Percentiles rank a stretch among this genome's conserved stretches.
Conservation (phyloP, 2,797 vertebrate genomes). For the Oryzias dopingdopingensis region DNA sequence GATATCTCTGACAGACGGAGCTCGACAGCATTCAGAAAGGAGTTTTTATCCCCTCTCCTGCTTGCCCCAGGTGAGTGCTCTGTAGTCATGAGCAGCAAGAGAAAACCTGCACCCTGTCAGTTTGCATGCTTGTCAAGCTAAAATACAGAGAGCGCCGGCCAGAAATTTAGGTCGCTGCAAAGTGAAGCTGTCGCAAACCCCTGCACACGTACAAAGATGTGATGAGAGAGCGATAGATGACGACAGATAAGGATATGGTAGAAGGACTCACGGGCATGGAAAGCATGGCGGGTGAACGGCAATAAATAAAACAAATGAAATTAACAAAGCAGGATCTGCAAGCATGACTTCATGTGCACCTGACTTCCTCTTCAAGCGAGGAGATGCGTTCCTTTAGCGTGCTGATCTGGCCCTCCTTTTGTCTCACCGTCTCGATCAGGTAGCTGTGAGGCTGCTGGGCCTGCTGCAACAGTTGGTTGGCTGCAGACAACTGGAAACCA, state of each 20-base stretch:
- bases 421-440: conserved; percentile 88
- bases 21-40: conserved; percentile 23
- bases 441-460: conserved; percentile 93
- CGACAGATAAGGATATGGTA: background rate
- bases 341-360: conserved; percentile 70
- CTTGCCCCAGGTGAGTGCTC: conserved; percentile 46
- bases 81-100: conserved; percentile 44
- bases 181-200: conserved; percentile 4
- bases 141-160: conserved; percentile 8
- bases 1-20: conserved; percentile 28
- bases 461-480: conserved; percentile 88
- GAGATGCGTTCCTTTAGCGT: conserved; percentile 76
- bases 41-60: conserved; percentile 6
- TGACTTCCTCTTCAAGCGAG: conserved; percentile 85
- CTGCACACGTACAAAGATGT: background rate
- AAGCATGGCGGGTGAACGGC: conserved; percentile 9
- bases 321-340: background rate
- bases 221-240: conserved; percentile 6
- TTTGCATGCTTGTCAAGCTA: conserved; percentile 55
- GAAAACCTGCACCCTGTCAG: conserved; percentile 51
- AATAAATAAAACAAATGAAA: conserved; percentile 6
- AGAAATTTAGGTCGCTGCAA: conserved; percentile 25
- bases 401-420: conserved; percentile 86
- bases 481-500: conserved; percentile 79
- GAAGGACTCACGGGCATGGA: conserved; percentile 5